Evolutionary conservation across 2,113 vertebrate species (phyloP), one percentile per base, ranked within the genome.

Genomic region (Istiophorus platypterus): DNA sequence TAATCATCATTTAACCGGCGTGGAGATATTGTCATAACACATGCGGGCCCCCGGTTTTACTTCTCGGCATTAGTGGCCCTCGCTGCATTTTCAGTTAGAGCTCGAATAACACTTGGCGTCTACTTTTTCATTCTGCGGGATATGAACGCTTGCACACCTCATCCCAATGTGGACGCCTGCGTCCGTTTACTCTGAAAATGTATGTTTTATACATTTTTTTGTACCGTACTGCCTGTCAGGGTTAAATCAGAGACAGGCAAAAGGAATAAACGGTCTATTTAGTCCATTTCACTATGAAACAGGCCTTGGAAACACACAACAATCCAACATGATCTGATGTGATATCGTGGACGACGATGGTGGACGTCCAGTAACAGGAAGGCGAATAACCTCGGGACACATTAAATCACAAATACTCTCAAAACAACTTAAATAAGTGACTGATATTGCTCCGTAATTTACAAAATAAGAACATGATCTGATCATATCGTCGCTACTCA

Each of bases 1-100:
- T 95, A 94, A 95, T 94, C 95, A 92, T 94, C 89, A 88, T 95
- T 95, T 94, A 88, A 67, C 75, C 90, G 71, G 88, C 73, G 11
- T 58, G 66, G 59, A 87, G 82, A 87, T 89, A 70, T 85, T 91
- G 90, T 91, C 82, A 65, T 71, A 72, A 83, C 57, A 62, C 71
- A 76, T 27, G 85, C 73, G 76, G 71, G 34, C 73, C 78, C 77
- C 67, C 39, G 72, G 61, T 76, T 86, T 62, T 37, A 69, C 71
- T 77, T 82, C 83, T 11, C 79, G 64, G 70, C 72, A 80, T 87
- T 63, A 75, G 74, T 63, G 54, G 66, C 68, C 74, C 68, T 86
- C 61, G 13, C 68, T 26, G 73, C 64, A 20, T 85, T 87, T 89
- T 84, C 64, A 88, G 78, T 90, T 87, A 83, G 15, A 73, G 59